Conservation (phyloP, 2,113 vertebrate genomes). For the Platichthys flesus region DNA sequence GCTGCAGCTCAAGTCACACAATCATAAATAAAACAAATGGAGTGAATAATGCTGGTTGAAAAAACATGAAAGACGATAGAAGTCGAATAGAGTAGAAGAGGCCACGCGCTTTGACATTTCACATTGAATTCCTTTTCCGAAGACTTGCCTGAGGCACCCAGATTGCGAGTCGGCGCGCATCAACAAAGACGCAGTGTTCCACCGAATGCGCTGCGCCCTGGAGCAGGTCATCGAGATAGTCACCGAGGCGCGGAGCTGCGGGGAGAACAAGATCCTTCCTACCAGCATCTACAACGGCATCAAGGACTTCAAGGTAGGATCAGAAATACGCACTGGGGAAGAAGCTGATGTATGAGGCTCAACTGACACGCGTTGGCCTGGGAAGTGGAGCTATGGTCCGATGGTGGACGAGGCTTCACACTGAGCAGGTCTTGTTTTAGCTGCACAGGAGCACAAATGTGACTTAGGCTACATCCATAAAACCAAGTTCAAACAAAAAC, state of each 20-base stretch:
- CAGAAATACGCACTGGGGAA: not conserved
- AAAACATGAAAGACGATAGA: slow-evolving; percentile 20
- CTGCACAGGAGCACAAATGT: too few relatives aligned
- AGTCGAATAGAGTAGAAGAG: slow-evolving; percentile 17
- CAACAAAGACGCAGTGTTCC: slow-evolving; percentile 97
- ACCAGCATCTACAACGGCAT: slow-evolving; percentile 92
- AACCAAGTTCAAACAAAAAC: too few relatives aligned
- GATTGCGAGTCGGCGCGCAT: slow-evolving; percentile 96
- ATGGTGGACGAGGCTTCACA: too few relatives aligned
- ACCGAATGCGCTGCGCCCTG: slow-evolving; percentile 94
- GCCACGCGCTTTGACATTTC: slow-evolving; percentile 53
- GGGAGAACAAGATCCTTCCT: slow-evolving; percentile 86
- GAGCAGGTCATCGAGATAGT: slow-evolving; percentile 98
- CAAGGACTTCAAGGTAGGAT: slow-evolving; percentile 93
- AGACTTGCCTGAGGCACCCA: slow-evolving; percentile 99
- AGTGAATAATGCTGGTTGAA: slow-evolving; percentile 9
- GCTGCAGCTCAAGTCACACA: too few relatives aligned
- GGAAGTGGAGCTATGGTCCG: too few relatives aligned
- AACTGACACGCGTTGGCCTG: too few relatives aligned
- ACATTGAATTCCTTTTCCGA: slow-evolving; percentile 42
- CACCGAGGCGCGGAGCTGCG: slow-evolving; percentile 87
- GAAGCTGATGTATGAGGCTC: not conserved
- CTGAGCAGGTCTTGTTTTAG: too few relatives aligned
- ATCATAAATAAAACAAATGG: not conserved
- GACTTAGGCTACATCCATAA: too few relatives aligned